These are phyloP conservation scores for Bellardia bayeri DNA, from an alignment of 2,888 invertebrate genomes.

Conservation along the genomic window DNA sequence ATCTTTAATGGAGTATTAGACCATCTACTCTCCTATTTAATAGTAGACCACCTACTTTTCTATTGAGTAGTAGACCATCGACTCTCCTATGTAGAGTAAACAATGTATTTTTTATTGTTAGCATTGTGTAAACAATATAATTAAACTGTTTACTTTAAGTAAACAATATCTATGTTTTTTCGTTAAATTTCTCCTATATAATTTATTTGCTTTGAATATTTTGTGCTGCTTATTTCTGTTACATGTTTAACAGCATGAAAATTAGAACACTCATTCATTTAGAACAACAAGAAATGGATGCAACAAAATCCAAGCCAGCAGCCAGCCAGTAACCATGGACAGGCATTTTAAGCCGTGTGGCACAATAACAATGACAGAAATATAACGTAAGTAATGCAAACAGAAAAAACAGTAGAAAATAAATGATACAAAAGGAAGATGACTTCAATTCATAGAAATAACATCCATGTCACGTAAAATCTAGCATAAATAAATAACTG, in stretches of 20 bases:
- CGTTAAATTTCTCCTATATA: too few species aligned
- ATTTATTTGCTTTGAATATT: neutral
- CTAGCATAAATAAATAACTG: conserved; percentile 11
- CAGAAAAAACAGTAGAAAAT: conserved; percentile 17
- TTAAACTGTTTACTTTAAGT: too few species aligned
- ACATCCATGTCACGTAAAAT: conserved; percentile 43
- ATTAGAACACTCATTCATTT: conserved; percentile 23
- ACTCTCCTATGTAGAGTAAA: too few species aligned
- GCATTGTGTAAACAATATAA: too few species aligned
- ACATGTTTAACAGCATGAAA: conserved; percentile 16
- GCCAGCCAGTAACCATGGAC: neutral
- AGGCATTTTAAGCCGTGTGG: conserved; percentile 27
- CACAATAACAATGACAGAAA: conserved; percentile 34
- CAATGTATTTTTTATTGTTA: too few species aligned
- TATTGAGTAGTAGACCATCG: too few species aligned
- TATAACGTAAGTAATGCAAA: neutral
- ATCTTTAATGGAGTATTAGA: too few species aligned
- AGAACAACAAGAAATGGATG: neutral
- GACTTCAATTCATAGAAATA: conserved; percentile 15
- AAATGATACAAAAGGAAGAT: conserved; percentile 39
- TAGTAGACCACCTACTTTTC: too few species aligned
- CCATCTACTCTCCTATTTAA: too few species aligned
- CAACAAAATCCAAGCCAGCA: conserved; percentile 3
- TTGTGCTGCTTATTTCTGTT: neutral
- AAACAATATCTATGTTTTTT: too few species aligned